phyloP scores from a whole-genome alignment of 2,797 vertebrate genomes.

The Phylloscopus collybita region DNA sequence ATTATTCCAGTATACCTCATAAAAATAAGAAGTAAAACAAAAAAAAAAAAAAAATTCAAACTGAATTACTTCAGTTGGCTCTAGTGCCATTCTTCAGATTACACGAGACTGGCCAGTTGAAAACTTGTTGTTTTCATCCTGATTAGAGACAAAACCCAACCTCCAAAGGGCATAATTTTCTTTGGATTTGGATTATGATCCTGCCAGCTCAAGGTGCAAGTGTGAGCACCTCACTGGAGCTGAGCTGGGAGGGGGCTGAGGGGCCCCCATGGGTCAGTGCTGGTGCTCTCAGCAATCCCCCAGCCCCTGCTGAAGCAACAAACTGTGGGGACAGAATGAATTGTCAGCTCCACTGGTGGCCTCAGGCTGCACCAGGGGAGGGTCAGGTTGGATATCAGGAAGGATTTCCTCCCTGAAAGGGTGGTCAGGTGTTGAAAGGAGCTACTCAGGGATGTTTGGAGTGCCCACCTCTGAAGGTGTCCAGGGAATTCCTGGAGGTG shows the following conservation, averaged over 20 bases:
- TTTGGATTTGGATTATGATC: background rate
- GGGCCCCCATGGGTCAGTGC: rapidly evolving
- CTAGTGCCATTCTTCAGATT: background rate
- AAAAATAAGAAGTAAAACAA: constrained; percentile 27
- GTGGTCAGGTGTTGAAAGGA: background rate
- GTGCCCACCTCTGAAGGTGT: background rate
- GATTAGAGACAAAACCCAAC: background rate
- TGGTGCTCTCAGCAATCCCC: background rate
- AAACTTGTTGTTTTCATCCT: background rate
- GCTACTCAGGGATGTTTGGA: background rate
- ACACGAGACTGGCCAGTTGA: background rate
- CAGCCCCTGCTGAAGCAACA: background rate
- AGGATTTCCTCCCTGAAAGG: background rate
- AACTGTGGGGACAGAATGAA: background rate
- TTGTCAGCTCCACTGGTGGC: background rate
- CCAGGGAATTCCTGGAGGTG: rapidly evolving
- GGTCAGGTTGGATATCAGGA: rapidly evolving
- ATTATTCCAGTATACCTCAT: constrained; percentile 37
- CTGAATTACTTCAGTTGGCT: background rate
- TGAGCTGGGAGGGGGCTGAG: background rate
- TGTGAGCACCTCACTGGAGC: background rate
- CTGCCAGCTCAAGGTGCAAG: background rate
- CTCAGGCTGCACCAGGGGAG: background rate
- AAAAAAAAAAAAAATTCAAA: background rate
- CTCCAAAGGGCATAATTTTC: background rate